Conservation (phyloP, 1,140 invertebrate genomes). For the Zophobas atratus region DNA sequence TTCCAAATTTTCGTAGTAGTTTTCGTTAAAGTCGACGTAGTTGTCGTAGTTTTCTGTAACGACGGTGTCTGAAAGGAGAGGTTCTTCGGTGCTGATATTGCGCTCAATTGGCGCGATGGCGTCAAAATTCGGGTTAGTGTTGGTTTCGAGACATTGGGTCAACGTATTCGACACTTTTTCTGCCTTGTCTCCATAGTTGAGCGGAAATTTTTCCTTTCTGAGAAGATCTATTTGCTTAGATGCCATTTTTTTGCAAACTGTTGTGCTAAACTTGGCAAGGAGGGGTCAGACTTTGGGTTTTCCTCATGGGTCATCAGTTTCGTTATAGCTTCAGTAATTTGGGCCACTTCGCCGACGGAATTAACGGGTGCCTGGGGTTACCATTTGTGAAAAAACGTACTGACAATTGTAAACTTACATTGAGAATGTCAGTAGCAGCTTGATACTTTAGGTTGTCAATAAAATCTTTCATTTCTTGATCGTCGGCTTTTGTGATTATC, state of each 20-base stretch:
- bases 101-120: background rate
- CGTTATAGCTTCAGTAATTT: background rate
- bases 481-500: background rate
- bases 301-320: background rate
- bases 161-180: constrained; percentile 3
- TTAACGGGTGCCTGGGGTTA: background rate
- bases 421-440: background rate
- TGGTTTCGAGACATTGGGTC: background rate
- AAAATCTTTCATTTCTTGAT: background rate
- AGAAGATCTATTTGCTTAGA: background rate
- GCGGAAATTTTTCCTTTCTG: background rate
- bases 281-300: background rate
- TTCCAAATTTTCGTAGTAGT: constrained; percentile 5
- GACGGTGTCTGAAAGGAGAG: background rate
- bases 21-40: background rate
- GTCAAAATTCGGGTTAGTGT: constrained; percentile 2
- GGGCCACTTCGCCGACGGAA: background rate
- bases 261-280: constrained; percentile 1
- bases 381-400: background rate
- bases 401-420: background rate
- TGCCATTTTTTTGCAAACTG: constrained; percentile 16
- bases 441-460: background rate
- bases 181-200: background rate
- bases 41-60: constrained; percentile 9
- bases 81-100: background rate